Base-by-base conservation (phyloP, 2,113 vertebrate species). In the Loxodonta africana region DNA sequence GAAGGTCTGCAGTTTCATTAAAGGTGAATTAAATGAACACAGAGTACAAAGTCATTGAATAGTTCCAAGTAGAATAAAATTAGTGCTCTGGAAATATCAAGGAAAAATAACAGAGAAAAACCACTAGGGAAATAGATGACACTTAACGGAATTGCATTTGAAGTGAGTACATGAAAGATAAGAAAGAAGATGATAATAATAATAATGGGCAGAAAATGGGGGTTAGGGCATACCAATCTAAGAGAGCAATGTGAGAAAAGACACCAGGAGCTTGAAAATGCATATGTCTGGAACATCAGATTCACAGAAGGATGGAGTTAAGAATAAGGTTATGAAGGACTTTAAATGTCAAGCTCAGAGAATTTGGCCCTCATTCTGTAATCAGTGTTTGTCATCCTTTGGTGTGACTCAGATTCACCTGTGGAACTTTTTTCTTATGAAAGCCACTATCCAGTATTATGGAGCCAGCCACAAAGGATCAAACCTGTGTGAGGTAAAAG, bases 21-120 rank as follows among this genome's bases (percentile, higher is more conserved):
- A 21, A 37, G 12, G 26, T 44, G 51, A 51, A 73, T 86, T 84
- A 65, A 92, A 85, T 46, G 26, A 90, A 57, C 67, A 60, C 10
- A 73, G 18, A 1, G 1, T 11, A 18, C 14, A 15, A 33, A 53
- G 51, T 51, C 71, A 82, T 26, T 7, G 21, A 71, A 17, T 67
- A n/a, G 71, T 84, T 96, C 83, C 62, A 67, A 73, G 74, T 5
- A 73, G 51, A 90, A 82, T 53, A 92, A 92, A 95, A 95, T 62
- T 48, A 67, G 3, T 76, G 69, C 28, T 92, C 90, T 65, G 41
- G 23, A 92, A 88, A 5, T 30, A 78, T 78, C 28, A 67, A 90
- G 84, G 76, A 90, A 90, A 80, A 84, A 44, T 71, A 44, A 91
- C 63, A 41, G 51, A 76, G 78, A 60, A 85, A 76, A 37, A 62